Conservation (phyloP, 2,113 vertebrate genomes). For the Mormyrus iriodes region DNA sequence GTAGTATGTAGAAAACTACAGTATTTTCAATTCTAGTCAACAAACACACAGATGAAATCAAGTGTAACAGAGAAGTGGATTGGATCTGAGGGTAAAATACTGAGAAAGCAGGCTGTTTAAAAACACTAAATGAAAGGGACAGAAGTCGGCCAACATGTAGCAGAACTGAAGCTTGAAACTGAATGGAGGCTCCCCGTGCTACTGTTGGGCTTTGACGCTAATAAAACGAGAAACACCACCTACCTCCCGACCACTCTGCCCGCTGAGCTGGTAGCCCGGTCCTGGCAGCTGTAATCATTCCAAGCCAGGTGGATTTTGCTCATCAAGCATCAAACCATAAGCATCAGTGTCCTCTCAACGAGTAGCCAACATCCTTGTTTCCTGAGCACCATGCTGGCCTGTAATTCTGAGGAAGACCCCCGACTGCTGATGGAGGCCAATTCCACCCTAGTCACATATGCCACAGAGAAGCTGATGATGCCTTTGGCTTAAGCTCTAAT, state of each 20-base stretch:
- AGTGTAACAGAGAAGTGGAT: neutral
- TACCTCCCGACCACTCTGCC: neutral
- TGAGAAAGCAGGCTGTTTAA: neutral
- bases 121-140: neutral
- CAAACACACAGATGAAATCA: neutral
- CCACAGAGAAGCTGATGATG: neutral
- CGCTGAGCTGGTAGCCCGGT: slow-evolving; percentile 18
- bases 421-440: neutral
- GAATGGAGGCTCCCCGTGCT: neutral
- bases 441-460: neutral
- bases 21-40: neutral
- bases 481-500: neutral
- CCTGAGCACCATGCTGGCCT: neutral
- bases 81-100: neutral
- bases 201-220: neutral
- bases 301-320: slow-evolving; percentile 44
- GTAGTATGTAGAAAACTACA: neutral
- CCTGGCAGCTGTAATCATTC: slow-evolving; percentile 53
- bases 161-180: neutral
- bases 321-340: slow-evolving; percentile 46
- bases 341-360: slow-evolving; percentile 34
- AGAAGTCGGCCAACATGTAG: neutral
- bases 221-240: neutral
- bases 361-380: neutral
- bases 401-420: neutral